Base-by-base conservation (phyloP, 1,140 invertebrate species). In the Vanessa tameamea region DNA sequence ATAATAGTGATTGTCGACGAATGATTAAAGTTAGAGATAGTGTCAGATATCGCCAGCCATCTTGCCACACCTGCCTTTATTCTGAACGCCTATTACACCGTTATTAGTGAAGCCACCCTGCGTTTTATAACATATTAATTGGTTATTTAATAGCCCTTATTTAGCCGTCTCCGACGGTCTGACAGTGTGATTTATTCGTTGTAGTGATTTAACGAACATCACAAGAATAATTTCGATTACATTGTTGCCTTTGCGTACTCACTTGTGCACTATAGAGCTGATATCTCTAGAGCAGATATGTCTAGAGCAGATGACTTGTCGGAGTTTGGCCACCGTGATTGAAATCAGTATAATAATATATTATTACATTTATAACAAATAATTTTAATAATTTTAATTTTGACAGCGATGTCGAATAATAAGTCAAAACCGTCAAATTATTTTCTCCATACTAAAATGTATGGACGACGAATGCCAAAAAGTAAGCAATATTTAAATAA, bases 71-170 rank as follows among this genome's bases (percentile, higher is more conserved):
- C 88, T 89, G 86, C 84, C 79, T 61, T n/a, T 13, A 13, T 73
- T 73, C 15, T 13, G 53, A 64, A 81, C 82, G 75, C 72, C 79
- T 82, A 85, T 88, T 87, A 88, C 81, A 79, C 81, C 75, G 81
- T 85, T 84, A 85, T 86, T 87, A 86, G 81, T 73, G 75, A 83
- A 61, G 57, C 57, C 83, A 79, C 82, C 84, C 83, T 79, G 74
- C 75, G 75, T 85, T 86, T 87, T 82, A 88, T 74, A 85, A 85
- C 81, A 75, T 83, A 85, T 88, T 87, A 86, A 87, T 88, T 87
- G 80, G 77, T 83, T 86, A 81, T 83, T 59, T 84, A 81, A 84
- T 81, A 84, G 84, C 55, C 20, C 37, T 68, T 47, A 61, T 69
- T 68, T 68, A 70, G 43, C 47, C 55, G 31, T 69, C 50, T 48